Conservation (phyloP, 2,888 invertebrate species). For the Cephalotes varians region DNA sequence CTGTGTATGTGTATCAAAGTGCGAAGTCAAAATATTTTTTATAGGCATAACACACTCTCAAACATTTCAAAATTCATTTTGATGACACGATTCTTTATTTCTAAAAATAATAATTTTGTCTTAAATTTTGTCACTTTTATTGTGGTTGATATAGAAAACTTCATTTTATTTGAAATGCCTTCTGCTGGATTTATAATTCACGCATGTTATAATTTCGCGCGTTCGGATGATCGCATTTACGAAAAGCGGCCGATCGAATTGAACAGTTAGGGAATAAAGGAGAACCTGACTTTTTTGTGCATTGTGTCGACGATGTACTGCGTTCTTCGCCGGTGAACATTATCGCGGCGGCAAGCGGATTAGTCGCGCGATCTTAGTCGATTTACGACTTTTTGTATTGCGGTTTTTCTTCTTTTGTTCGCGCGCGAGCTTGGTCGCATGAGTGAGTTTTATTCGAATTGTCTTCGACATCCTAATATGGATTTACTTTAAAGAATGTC, state of each 20-base stretch:
- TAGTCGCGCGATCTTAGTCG: conserved; percentile 56
- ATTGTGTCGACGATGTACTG: conserved; percentile 24
- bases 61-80: background rate
- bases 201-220: background rate
- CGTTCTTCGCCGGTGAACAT: conserved; percentile 57
- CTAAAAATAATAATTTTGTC: background rate
- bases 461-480: background rate
- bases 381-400: conserved; percentile 57
- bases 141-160: background rate
- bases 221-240: background rate
- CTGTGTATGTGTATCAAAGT: conserved; percentile 21
- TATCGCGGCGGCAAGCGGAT: conserved; percentile 57
- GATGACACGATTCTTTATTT: background rate
- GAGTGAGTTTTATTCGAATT: background rate
- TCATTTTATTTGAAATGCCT: background rate
- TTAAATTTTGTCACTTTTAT: background rate
- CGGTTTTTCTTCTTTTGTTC: background rate
- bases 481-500: conserved; percentile 18
- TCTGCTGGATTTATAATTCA: background rate
- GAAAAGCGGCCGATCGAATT: conserved; percentile 48
- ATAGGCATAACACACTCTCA: conserved; percentile 7
- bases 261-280: conserved; percentile 38
- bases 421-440: background rate
- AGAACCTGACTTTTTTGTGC: conserved; percentile 24
- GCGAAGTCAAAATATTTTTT: conserved; percentile 26